These are phyloP conservation scores for Tyrannus savana DNA, from an alignment of 2,113 vertebrate species.

Conservation along the genomic window DNA sequence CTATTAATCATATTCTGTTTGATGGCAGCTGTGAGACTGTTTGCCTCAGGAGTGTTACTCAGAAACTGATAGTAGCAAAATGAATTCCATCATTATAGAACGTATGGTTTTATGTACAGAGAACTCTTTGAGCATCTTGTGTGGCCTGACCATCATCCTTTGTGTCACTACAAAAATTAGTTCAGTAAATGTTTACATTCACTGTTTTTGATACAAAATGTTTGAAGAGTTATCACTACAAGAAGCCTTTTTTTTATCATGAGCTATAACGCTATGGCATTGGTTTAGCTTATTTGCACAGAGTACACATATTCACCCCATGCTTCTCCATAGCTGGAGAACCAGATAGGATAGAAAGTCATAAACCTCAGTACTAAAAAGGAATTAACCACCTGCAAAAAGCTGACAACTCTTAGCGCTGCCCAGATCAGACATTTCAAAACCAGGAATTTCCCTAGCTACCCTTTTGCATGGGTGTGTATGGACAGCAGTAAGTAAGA, in stretches of 20 bases:
- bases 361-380: neutral
- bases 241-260: neutral
- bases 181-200: neutral
- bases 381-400: neutral
- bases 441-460: neutral
- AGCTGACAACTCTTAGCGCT: neutral
- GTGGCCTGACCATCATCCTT: fast-evolving
- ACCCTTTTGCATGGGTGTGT: fast-evolving
- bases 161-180: neutral
- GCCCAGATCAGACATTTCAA: neutral
- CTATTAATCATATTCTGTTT: neutral
- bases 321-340: neutral
- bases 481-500: neutral
- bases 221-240: neutral
- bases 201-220: neutral
- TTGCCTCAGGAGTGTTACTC: neutral
- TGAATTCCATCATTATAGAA: neutral
- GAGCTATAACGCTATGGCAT: neutral
- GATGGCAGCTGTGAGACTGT: neutral
- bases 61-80: neutral
- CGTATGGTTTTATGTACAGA: neutral
- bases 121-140: neutral
- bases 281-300: neutral
- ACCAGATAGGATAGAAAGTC: neutral
- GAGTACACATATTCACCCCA: fast-evolving